Percentiles rank a stretch among this genome's conserved stretches.
These are phyloP conservation scores for Eristalis pertinax DNA, from an alignment of 2,888 invertebrate genomes.

Conservation along the genomic window DNA sequence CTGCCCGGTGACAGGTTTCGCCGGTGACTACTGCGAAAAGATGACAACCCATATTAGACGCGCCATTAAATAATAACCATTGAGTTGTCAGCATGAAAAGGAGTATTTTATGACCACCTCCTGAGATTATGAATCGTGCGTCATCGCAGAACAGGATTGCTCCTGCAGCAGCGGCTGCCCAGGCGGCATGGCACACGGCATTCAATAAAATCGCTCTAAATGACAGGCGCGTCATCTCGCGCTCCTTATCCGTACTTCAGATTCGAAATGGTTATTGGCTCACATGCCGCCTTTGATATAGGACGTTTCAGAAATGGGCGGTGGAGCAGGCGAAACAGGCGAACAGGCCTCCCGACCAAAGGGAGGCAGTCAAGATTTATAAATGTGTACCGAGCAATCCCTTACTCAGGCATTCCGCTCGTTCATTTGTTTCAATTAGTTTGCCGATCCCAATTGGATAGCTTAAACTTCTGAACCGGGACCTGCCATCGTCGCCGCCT, in stretches of 20 bases:
- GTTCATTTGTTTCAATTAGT: conserved; percentile 68
- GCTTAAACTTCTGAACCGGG: conserved; percentile 43
- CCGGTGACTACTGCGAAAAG: conserved; percentile 34
- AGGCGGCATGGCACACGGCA: conserved; percentile 16
- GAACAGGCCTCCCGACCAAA: not conserved
- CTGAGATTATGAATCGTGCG: conserved; percentile 59
- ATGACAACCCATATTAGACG: conserved; percentile 67
- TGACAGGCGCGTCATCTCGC: conserved; percentile 60
- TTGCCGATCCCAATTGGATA: conserved; percentile 57
- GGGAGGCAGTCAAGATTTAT: conserved; percentile 51
- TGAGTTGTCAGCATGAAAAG: conserved; percentile 64
- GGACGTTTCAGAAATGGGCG: conserved; percentile 1
- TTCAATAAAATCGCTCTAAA: conserved; percentile 62
- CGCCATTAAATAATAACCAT: conserved; percentile 67
- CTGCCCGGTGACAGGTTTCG: conserved; percentile 23
- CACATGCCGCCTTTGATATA: conserved; percentile 65
- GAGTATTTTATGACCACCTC: conserved; percentile 64
- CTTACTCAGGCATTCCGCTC: conserved; percentile 65
- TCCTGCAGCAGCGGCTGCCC: conserved; percentile 11
- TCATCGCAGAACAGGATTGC: conserved; percentile 44
- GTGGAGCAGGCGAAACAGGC: not conserved
- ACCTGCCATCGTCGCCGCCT: conserved; percentile 63
- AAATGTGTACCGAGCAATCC: conserved; percentile 39
- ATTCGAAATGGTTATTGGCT: conserved; percentile 54
- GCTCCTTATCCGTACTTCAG: conserved; percentile 56